Percentiles rank a stretch among this genome's conserved stretches.
phyloP scores from a whole-genome alignment of 2,888 invertebrate genomes.

The Orthosia gracilis region DNA sequence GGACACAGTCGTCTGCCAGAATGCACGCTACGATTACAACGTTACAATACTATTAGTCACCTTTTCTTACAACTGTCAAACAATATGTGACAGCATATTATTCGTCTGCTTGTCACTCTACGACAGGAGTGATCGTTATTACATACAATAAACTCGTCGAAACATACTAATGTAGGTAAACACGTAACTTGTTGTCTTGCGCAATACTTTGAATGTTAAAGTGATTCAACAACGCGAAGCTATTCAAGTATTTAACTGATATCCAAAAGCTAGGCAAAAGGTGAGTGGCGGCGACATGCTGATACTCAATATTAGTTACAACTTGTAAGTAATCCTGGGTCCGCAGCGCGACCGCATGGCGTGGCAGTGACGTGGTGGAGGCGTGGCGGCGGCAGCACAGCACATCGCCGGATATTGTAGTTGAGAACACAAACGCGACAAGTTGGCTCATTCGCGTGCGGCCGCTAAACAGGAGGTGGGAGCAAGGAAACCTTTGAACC shows the following conservation, averaged over 20 bases:
- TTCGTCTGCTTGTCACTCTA: neutral
- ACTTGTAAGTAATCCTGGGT: slow-evolving; percentile 7
- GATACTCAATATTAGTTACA: slow-evolving; percentile 13
- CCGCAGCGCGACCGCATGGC: neutral
- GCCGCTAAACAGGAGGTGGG: slow-evolving; percentile 17
- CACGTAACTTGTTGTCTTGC: slow-evolving; percentile 8
- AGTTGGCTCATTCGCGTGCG: slow-evolving; percentile 42
- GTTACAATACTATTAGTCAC: neutral
- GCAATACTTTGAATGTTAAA: neutral
- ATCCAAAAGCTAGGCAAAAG: neutral
- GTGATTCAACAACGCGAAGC: neutral
- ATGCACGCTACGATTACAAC: too few species aligned
- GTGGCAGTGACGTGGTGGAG: neutral
- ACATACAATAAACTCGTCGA: slow-evolving; percentile 4
- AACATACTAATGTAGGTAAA: neutral
- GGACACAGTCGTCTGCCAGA: too few species aligned
- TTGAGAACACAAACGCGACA: slow-evolving; percentile 40
- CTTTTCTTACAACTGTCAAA: neutral
- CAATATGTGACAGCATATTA: neutral
- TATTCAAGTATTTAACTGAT: slow-evolving; percentile 1
- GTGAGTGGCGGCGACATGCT: neutral
- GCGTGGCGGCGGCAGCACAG: slow-evolving; percentile 4
- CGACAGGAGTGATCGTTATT: slow-evolving; percentile 4
- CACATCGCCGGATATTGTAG: slow-evolving; percentile 43
- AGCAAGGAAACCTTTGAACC: neutral